These are phyloP conservation scores for Bilobella aurantiaca DNA, from an alignment of 1,140 invertebrate species.

Conservation along the genomic window DNA sequence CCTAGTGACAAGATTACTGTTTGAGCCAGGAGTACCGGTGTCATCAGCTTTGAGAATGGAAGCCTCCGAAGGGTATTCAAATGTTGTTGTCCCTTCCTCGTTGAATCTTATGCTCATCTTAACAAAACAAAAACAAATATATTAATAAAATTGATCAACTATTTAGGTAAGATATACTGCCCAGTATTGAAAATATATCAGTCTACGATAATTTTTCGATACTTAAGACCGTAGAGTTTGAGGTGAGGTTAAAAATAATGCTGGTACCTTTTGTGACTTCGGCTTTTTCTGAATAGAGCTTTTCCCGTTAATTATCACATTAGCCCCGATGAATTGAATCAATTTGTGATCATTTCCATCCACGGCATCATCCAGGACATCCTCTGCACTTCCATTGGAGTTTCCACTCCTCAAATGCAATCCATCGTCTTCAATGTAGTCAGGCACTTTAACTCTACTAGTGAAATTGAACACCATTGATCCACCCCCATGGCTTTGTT, in stretches of 20 bases:
- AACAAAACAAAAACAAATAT: conserved; percentile 36
- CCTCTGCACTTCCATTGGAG: conserved; percentile 46
- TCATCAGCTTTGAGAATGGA: conserved; percentile 48
- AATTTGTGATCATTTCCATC: conserved; percentile 37
- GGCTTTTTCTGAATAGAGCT: conserved; percentile 59
- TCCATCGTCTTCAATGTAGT: conserved; percentile 76
- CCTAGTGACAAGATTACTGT: conserved; percentile 11
- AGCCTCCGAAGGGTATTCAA: conserved; percentile 75
- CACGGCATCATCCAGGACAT: conserved; percentile 48
- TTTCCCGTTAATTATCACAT: conserved; percentile 75
- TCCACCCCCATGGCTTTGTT: conserved; percentile 46
- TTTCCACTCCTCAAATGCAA: conserved; percentile 47
- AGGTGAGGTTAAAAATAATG: too few relatives aligned
- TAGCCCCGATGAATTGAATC: conserved; percentile 70
- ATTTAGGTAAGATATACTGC: too few relatives aligned
- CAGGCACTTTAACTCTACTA: conserved; percentile 64
- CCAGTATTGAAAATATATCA: too few relatives aligned
- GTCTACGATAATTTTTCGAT: too few relatives aligned
- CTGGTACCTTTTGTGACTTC: conserved; percentile 51
- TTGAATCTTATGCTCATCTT: conserved; percentile 76
- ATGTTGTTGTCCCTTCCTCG: conserved; percentile 65
- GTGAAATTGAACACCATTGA: conserved; percentile 80
- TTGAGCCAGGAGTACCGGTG: neutral
- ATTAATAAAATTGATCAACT: too few relatives aligned
- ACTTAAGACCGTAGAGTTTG: too few relatives aligned